Conservation (phyloP, 2,888 invertebrate genomes). For the Drosophila sordidula region DNA sequence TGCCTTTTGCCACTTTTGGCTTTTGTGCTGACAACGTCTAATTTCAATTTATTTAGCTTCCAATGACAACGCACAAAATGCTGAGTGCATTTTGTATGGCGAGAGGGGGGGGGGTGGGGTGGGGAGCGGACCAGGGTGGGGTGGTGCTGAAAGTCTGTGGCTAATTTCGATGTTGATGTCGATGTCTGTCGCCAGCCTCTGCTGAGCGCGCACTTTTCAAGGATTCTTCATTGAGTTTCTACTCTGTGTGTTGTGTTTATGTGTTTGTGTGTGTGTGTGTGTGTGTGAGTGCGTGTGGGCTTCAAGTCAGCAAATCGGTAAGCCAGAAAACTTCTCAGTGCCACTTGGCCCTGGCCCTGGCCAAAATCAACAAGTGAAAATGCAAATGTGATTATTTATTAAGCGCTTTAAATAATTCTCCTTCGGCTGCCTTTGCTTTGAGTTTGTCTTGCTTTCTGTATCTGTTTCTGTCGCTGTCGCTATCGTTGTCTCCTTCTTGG, state of each 20-base stretch:
- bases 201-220: slow-evolving; percentile 58
- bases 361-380: slow-evolving; percentile 81
- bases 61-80: slow-evolving; percentile 76
- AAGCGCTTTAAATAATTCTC: slow-evolving; percentile 72
- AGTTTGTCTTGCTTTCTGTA: slow-evolving; percentile 14
- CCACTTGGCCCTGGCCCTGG: slow-evolving; percentile 20
- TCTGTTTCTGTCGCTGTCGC: not conserved
- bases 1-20: slow-evolving; percentile 51
- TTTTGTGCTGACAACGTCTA: slow-evolving; percentile 75
- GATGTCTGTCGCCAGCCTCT: slow-evolving; percentile 39
- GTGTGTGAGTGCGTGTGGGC: slow-evolving; percentile 17
- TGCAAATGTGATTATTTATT: slow-evolving; percentile 81
- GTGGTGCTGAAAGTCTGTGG: slow-evolving; percentile 19
- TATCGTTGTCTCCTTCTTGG: slow-evolving; percentile 6
- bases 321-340: slow-evolving; percentile 24
- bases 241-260: slow-evolving; percentile 9
- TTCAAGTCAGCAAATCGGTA: slow-evolving; percentile 44
- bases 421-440: slow-evolving; percentile 20
- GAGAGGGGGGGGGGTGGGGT: not conserved
- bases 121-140: not conserved
- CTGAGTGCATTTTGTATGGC: slow-evolving; percentile 46
- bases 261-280: slow-evolving; percentile 16
- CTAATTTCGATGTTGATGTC: slow-evolving; percentile 58
- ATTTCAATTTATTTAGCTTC: slow-evolving; percentile 78
- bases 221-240: slow-evolving; percentile 9